Base-by-base conservation (phyloP, 1,140 invertebrate species). In the Diabrotica undecimpunctata region DNA sequence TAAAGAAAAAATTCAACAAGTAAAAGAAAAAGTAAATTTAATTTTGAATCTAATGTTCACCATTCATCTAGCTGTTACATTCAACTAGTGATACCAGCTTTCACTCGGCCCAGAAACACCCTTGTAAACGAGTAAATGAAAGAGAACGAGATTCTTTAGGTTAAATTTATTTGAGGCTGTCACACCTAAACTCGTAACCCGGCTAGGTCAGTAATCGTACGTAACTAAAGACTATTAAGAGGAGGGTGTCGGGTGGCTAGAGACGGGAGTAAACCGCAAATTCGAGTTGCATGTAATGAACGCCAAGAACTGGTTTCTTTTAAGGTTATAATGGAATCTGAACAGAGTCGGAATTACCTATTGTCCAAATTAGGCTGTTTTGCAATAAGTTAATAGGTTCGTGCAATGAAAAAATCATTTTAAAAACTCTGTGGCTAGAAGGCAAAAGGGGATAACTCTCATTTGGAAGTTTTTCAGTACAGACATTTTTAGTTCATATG, bases 221-320 rank as follows among this genome's bases (percentile, higher is more conserved):
- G 41, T 46, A 46, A 46, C 41, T 46, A 46, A 46, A 46, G 41
- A n/a, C 41, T 46, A 46, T 46, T 46, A 46, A 46, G 41, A 46
- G 41, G 4, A 10, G 8, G 41, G 41, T 46, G 41, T 46, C 41
- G 41, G 41, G 41, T 46, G 41, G 3, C 3, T 46, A n/a, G n/a
- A 46, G n/a, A 10, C n/a, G n/a, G 41, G 41, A 46, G 3, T 46
- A 46, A n/a, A 46, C 41, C 41, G 41, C 41, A 46, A 46, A 46
- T 46, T 46, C 41, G 41, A 46, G 41, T 46, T 46, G 3, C 41
- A 6, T 46, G 41, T 46, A 46, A 46, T 46, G 41, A 46, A 46
- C 41, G 8, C 41, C 41, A n/a, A n/a, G n/a, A 46, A 46, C 41
- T 6, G 4, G 41, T 6, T 46, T 46, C 41, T 46, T 46, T 46